Evolutionary conservation across 2,888 invertebrate species (phyloP).

Genomic region (Caprella mutica): DNA sequence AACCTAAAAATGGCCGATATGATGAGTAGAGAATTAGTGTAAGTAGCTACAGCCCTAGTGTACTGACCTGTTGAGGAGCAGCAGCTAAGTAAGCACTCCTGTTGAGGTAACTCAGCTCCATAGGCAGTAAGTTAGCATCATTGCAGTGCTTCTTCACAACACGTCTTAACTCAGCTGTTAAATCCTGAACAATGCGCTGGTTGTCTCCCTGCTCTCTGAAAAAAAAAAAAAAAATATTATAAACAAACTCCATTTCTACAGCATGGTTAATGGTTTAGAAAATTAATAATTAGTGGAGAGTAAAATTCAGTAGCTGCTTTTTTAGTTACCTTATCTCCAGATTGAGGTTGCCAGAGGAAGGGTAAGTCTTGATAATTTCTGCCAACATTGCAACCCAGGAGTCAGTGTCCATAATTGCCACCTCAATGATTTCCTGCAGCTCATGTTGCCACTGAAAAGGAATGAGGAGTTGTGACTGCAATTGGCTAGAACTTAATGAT

Average conservation of each 20-base stretch:
- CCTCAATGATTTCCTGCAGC: constrained; percentile 85
- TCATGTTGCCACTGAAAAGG: constrained; percentile 74
- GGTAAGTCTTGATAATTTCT: constrained; percentile 87
- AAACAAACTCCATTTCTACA: background rate
- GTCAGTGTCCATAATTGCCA: constrained; percentile 83
- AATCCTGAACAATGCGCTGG: constrained; percentile 31
- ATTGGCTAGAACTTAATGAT: no score
- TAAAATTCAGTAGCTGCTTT: background rate
- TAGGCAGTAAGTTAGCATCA: constrained; percentile 70
- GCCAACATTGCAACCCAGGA: constrained; percentile 96
- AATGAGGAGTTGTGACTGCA: no score
- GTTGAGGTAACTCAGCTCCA: constrained; percentile 93
- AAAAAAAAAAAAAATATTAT: background rate
- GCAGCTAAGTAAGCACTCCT: constrained; percentile 80
- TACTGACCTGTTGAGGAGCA: constrained; percentile 48
- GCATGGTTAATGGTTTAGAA: background rate
- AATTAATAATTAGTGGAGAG: no score
- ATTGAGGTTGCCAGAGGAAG: constrained; percentile 57
- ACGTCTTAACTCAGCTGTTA: constrained; percentile 27
- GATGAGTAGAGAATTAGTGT: no score
- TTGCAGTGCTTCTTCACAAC: constrained; percentile 59
- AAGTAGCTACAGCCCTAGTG: no score
- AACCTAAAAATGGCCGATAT: no score
- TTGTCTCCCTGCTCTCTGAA: constrained; percentile 31
- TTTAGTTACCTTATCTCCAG: constrained; percentile 22